Conservation (phyloP, 1,140 invertebrate species). For the Orchestia grillus region DNA sequence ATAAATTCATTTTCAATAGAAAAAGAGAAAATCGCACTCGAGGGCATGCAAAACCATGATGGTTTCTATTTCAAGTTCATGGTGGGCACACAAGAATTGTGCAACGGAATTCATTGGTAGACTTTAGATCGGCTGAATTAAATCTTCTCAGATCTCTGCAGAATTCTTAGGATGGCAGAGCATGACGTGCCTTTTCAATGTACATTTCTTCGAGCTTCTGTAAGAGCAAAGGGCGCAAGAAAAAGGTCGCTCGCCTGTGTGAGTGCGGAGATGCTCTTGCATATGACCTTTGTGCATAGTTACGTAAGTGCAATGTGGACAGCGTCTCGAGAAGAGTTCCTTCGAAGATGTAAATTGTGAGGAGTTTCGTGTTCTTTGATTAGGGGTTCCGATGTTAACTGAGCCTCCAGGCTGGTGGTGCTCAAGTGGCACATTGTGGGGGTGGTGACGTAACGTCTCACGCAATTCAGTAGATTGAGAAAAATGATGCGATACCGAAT, state of each 20-base stretch:
- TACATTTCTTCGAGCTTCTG: conserved; percentile 29
- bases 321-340: conserved; percentile 64
- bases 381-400: neutral
- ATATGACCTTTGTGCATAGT: conserved; percentile 76
- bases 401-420: neutral
- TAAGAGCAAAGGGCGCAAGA: conserved; percentile 89
- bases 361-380: neutral
- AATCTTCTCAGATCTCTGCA: neutral
- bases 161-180: neutral
- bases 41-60: no score
- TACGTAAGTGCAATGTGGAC: conserved; percentile 72
- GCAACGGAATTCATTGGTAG: neutral
- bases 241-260: conserved; percentile 97
- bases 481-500: neutral
- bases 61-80: no score
- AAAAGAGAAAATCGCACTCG: no score
- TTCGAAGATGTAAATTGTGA: neutral
- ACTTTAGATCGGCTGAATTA: neutral
- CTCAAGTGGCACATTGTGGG: neutral
- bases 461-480: neutral
- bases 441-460: neutral
- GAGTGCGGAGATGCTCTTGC: conserved; percentile 96
- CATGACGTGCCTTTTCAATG: conserved; percentile 60
- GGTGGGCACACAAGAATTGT: neutral
- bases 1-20: no score